These are phyloP conservation scores for Monodelphis domestica DNA, from an alignment of 2,797 vertebrate species.

Conservation along the genomic window DNA sequence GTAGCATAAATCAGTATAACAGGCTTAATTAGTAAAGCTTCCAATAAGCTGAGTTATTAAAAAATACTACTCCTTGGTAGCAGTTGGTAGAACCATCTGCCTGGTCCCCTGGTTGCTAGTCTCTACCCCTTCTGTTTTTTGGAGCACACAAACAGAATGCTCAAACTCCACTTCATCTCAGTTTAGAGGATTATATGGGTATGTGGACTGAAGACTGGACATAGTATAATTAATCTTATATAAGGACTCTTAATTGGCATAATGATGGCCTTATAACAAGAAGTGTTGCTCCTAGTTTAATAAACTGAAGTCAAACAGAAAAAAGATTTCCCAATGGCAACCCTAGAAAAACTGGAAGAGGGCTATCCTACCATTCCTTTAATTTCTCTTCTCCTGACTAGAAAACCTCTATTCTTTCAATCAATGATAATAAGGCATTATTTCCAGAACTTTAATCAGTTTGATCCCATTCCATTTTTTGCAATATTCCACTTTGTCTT, in stretches of 20 bases:
- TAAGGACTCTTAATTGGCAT: slow-evolving; percentile 27
- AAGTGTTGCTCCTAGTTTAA: background rate
- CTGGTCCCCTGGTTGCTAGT: slow-evolving; percentile 39
- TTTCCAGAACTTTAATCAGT: background rate
- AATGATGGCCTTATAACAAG: background rate
- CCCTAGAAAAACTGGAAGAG: background rate
- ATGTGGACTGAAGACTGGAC: background rate
- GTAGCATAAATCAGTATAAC: slow-evolving; percentile 71
- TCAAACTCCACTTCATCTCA: slow-evolving; percentile 8
- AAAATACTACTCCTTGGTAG: slow-evolving; percentile 63
- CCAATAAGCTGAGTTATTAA: slow-evolving; percentile 71
- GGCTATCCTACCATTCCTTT: background rate
- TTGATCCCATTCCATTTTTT: no score
- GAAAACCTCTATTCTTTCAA: background rate
- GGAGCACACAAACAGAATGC: slow-evolving; percentile 30
- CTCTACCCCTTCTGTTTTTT: slow-evolving; percentile 44
- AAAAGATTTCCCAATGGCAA: background rate
- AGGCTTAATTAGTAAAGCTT: slow-evolving; percentile 73
- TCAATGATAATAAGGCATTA: background rate
- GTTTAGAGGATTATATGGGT: slow-evolving; percentile 14
- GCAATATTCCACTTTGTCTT: no score
- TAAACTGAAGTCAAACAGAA: background rate
- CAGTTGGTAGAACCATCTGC: slow-evolving; percentile 75
- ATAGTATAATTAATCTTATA: slow-evolving; percentile 2
- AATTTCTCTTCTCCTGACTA: background rate